Evolutionary conservation across 2,797 vertebrate genomes (phyloP).

Genomic region (Pogoniulus pusillus): DNA sequence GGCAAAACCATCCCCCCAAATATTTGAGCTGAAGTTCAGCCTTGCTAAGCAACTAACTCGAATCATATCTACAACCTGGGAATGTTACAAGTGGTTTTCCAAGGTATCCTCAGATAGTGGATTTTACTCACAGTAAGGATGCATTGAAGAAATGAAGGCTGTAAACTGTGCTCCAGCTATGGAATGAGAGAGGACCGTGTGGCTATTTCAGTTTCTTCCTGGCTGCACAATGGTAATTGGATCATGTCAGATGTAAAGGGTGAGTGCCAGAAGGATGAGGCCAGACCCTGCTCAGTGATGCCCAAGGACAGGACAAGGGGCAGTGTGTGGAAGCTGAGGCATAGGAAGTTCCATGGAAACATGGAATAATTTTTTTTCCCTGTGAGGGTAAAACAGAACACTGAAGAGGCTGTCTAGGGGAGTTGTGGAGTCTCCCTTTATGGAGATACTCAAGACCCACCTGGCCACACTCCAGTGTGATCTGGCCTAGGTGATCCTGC

Average conservation of each 20-base stretch:
- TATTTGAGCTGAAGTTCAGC: not conserved
- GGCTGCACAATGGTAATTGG: not conserved
- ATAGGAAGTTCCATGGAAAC: too few species aligned
- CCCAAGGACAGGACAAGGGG: too few species aligned
- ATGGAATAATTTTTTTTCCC: too few species aligned
- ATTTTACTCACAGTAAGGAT: not conserved
- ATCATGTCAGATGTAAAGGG: not conserved
- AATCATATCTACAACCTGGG: not conserved
- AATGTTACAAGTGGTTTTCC: not conserved
- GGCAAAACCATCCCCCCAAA: not conserved
- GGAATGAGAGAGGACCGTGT: not conserved
- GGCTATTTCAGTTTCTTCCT: conserved; percentile 4
- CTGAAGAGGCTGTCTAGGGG: too few species aligned
- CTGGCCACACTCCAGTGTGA: too few species aligned
- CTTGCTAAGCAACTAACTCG: not conserved
- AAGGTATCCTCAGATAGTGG: not conserved
- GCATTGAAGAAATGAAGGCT: not conserved
- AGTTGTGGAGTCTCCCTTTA: too few species aligned
- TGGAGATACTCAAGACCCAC: too few species aligned
- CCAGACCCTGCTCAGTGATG: too few species aligned
- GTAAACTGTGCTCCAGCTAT: not conserved
- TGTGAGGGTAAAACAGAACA: too few species aligned
- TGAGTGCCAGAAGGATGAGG: too few species aligned
- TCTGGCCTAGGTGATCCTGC: too few species aligned
- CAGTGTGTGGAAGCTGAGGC: too few species aligned